A percentile compares a stretch with the other conserved stretches of the same genome.
Evolutionary conservation across 2,113 vertebrate species (phyloP).

Genomic region (Barnardius zonarius): DNA sequence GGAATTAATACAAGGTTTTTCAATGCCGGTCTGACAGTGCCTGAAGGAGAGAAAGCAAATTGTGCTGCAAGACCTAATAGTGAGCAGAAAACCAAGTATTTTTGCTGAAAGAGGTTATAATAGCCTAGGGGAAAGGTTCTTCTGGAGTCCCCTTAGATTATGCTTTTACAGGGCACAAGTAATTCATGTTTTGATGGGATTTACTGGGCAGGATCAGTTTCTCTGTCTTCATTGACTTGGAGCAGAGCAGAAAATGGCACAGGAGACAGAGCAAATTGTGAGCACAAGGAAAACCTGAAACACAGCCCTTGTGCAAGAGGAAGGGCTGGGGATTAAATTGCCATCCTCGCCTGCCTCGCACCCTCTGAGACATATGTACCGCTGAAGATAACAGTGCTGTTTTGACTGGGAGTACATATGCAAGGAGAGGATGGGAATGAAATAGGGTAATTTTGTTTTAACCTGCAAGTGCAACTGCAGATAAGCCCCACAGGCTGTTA

Average conservation of each 20-base stretch:
- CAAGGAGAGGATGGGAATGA: not conserved
- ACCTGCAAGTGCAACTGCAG: not conserved
- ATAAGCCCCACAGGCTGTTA: fast-evolving
- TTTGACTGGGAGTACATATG: fast-evolving
- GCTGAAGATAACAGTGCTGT: fast-evolving
- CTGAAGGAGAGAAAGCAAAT: not conserved
- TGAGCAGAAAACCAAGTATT: not conserved
- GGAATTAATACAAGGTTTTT: not conserved
- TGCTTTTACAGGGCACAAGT: not conserved
- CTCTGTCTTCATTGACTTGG: not conserved
- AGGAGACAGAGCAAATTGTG: not conserved
- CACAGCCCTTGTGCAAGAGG: not conserved
- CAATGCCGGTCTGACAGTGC: not conserved
- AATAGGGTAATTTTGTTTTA: fast-evolving
- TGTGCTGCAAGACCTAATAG: not conserved
- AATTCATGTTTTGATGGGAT: not conserved
- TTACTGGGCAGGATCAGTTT: not conserved
- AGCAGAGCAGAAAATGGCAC: not conserved
- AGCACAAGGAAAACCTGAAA: not conserved
- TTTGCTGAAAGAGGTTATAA: not conserved
- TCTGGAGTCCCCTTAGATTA: not conserved
- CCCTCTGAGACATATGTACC: fast-evolving
- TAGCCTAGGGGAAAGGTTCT: not conserved
- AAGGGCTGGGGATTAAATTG: not conserved
- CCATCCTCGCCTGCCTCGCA: not conserved